Conservation (phyloP, 2,797 vertebrate genomes). For the Hemibagrus guttatus region DNA sequence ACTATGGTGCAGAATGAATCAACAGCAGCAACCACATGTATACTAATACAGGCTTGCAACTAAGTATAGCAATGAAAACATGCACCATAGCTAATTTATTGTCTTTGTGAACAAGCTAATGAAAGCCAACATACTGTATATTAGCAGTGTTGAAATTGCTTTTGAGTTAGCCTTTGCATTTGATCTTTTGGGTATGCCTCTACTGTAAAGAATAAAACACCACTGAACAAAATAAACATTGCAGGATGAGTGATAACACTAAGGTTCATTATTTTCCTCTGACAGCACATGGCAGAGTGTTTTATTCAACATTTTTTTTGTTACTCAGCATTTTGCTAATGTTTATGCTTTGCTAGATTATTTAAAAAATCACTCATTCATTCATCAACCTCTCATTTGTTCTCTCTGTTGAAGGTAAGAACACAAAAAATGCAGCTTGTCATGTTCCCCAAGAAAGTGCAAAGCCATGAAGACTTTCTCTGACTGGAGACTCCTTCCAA, state of each 20-base stretch:
- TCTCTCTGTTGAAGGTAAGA: neutral
- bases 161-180: neutral
- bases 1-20: neutral
- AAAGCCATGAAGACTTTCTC: neutral
- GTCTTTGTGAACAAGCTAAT: neutral
- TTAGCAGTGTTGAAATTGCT: neutral
- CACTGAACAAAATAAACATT: neutral
- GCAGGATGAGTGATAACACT: neutral
- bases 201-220: neutral
- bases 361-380: no score
- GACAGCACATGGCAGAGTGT: neutral
- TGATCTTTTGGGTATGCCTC: neutral
- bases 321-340: neutral
- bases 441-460: neutral
- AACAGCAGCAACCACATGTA: neutral
- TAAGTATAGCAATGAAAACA: neutral
- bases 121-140: neutral
- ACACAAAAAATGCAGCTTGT: neutral
- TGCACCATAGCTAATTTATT: neutral
- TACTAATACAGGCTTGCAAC: neutral
- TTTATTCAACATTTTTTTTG: neutral
- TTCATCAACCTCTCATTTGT: no score
- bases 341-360: neutral
- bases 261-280: neutral
- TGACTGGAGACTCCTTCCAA: neutral